Evolutionary conservation across 2,797 vertebrate genomes (phyloP).

Genomic region (Microctenopoma stevenorrisi): DNA sequence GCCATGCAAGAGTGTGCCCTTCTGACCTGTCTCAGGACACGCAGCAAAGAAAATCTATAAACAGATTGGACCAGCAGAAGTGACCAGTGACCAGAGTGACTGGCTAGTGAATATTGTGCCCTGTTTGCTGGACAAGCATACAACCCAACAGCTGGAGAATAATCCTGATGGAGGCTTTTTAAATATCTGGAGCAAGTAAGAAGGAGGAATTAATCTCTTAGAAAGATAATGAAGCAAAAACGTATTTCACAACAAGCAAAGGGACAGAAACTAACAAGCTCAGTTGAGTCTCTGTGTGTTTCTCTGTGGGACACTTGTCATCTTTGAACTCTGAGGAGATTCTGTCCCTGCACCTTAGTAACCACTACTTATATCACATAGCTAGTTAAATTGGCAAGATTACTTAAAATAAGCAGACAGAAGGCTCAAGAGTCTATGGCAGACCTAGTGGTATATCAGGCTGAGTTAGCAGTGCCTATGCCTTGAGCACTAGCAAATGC

Average conservation of each 20-base stretch:
- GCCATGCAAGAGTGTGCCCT: slow-evolving; percentile 90
- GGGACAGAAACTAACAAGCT: slow-evolving; percentile 61
- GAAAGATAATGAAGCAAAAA: slow-evolving; percentile 79
- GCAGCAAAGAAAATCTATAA: slow-evolving; percentile 92
- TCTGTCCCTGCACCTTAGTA: slow-evolving; percentile 60
- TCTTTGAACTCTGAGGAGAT: slow-evolving; percentile 77
- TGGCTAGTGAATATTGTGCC: slow-evolving; percentile 58
- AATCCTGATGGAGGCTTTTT: slow-evolving; percentile 74
- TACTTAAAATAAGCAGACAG: not conserved
- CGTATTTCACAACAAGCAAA: slow-evolving; percentile 76
- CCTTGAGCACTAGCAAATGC: not conserved
- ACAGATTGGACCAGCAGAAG: slow-evolving; percentile 86
- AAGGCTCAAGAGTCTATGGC: not conserved
- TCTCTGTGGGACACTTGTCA: slow-evolving; percentile 82
- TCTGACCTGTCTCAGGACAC: slow-evolving; percentile 93
- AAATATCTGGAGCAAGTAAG: slow-evolving; percentile 69
- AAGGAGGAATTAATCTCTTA: slow-evolving; percentile 72
- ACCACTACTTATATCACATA: slow-evolving; percentile 34
- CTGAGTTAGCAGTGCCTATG: too few species aligned
- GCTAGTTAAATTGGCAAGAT: not conserved
- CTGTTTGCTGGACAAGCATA: slow-evolving; percentile 83
- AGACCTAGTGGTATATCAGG: not conserved
- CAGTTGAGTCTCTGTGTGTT: slow-evolving; percentile 68
- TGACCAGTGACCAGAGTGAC: slow-evolving; percentile 75
- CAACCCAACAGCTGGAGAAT: slow-evolving; percentile 69